Percentiles rank a stretch among this genome's conserved stretches.
Evolutionary conservation across 2,113 vertebrate genomes (phyloP).

Genomic region (Ardeotis arabs): DNA sequence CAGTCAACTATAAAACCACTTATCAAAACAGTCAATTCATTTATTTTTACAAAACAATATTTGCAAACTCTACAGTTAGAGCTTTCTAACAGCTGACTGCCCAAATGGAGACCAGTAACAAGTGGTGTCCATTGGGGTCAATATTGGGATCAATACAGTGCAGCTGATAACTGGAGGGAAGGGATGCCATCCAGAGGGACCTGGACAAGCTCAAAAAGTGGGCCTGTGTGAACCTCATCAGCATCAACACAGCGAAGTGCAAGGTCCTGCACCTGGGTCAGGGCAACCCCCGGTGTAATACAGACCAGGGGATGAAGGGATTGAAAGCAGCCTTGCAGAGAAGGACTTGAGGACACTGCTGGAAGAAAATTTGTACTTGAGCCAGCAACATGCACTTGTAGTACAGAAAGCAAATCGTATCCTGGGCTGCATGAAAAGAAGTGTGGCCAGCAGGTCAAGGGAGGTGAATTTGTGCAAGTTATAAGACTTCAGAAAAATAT

Average conservation of each 20-base stretch:
- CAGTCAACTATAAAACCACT: neutral
- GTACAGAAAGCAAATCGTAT: neutral
- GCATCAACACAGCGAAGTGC: neutral
- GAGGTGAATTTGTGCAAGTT: neutral
- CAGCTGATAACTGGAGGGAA: neutral
- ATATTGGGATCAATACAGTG: rapidly evolving
- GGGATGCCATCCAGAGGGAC: neutral
- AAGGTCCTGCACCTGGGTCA: neutral
- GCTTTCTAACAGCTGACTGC: neutral
- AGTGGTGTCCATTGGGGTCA: neutral
- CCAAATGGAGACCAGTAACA: neutral
- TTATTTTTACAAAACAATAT: neutral
- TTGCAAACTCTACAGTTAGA: neutral
- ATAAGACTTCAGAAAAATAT: neutral
- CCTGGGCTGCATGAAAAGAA: too few relatives aligned
- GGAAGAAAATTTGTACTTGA: neutral
- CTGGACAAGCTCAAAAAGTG: neutral
- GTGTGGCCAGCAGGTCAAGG: neutral
- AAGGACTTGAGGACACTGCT: too few relatives aligned
- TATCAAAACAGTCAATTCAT: neutral
- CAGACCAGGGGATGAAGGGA: neutral
- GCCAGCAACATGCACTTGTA: neutral
- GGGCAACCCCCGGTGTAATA: neutral
- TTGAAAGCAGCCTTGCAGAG: neutral
- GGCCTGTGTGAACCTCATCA: neutral